These are phyloP conservation scores for Nycteola revayana DNA, from an alignment of 2,888 invertebrate species.

Conservation along the genomic window DNA sequence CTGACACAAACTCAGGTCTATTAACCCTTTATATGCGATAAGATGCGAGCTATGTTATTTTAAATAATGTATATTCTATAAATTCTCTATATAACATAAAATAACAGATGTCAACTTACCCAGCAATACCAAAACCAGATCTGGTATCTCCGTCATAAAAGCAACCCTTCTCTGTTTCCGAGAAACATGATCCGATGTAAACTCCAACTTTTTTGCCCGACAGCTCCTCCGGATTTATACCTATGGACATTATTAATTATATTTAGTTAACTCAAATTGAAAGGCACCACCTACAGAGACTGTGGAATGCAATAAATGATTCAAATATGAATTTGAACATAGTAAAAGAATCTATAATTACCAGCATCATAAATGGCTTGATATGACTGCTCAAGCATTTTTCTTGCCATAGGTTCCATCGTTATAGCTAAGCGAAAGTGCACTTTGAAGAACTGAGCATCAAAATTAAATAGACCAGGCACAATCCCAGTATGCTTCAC, in stretches of 20 bases:
- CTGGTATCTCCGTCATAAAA: conserved; percentile 33
- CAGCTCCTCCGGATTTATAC: conserved; percentile 79
- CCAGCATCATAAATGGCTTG: conserved; percentile 1
- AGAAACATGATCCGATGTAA: conserved; percentile 67
- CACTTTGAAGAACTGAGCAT: conserved; percentile 85
- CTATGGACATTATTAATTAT: no score
- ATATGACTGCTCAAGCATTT: background rate
- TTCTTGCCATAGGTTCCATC: conserved; percentile 30
- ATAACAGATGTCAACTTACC: no score
- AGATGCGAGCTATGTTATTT: no score
- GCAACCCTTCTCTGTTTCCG: conserved; percentile 82
- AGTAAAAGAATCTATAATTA: no score
- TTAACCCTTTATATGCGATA: no score
- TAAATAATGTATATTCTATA: no score
- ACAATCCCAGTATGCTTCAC: conserved; percentile 84
- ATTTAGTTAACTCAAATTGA: no score
- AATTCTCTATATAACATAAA: no score
- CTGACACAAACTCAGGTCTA: no score
- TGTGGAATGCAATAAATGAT: no score
- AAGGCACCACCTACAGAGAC: no score
- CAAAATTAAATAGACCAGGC: conserved; percentile 83
- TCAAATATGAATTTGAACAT: no score
- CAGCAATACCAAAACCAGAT: conserved; percentile 46
- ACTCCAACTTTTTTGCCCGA: conserved; percentile 78
- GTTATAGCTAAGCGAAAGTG: conserved; percentile 54